These are phyloP conservation scores for Maniola hyperantus DNA, from an alignment of 2,888 invertebrate species.

Conservation along the genomic window DNA sequence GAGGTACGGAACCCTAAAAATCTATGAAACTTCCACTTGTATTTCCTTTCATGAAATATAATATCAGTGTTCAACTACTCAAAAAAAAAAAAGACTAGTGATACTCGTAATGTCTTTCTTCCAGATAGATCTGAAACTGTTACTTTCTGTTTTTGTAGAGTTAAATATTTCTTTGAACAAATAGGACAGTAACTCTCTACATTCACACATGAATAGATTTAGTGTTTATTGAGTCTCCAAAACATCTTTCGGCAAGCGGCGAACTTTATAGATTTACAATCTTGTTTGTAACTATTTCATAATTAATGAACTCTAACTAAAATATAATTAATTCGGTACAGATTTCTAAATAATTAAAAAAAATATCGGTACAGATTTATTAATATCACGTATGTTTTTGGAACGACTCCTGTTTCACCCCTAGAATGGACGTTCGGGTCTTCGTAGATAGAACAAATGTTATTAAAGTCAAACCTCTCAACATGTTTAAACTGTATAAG, in stretches of 20 bases:
- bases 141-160: too few relatives aligned
- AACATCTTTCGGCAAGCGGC: background rate
- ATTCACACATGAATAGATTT: background rate
- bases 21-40: background rate
- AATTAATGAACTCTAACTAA: background rate
- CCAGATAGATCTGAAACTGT: too few relatives aligned
- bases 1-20: too few relatives aligned
- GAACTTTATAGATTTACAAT: background rate
- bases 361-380: background rate
- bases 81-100: too few relatives aligned
- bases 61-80: too few relatives aligned
- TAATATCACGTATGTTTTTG: background rate
- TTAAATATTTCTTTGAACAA: too few relatives aligned
- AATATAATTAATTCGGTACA: background rate
- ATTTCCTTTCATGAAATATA: too few relatives aligned
- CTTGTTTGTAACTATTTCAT: slow-evolving; percentile 2
- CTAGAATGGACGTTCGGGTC: background rate
- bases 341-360: background rate
- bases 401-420: background rate
- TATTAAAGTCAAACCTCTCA: slow-evolving; percentile 1
- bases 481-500: background rate
- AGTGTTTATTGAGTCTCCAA: background rate
- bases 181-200: too few relatives aligned
- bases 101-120: too few relatives aligned
- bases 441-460: background rate